Evolutionary conservation across 1,140 invertebrate species (phyloP), one percentile per base, ranked within the genome.

Genomic region (Caenorhabditis brenneri): DNA sequence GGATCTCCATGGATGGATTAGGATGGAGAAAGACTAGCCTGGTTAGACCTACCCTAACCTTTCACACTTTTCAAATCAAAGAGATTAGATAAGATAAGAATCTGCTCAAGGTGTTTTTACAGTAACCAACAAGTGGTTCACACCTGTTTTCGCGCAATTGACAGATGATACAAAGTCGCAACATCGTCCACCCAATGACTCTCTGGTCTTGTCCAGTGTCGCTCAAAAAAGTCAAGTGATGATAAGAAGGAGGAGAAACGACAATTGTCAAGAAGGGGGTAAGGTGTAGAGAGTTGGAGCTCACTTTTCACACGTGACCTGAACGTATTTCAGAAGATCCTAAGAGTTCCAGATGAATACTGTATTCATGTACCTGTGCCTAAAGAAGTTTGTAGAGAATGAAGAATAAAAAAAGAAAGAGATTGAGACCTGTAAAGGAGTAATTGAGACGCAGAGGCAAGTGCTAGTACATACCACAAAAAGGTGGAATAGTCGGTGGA

Each of bases 391-490:
- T 58, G 29, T n/a, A 27, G 24, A 36, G 36, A 74, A 39, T 0
- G 0, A 4, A n/a, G 19, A 42, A 12, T 10, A 55, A n/a, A 46
- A 46, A 15, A 46, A 74, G 42, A 29, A 29, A 58, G n/a, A 74
- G 65, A 46, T 33, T 36, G 46, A 74, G 36, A 74, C 33, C 65
- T 74, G 65, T 74, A 74, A 74, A 74, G 24, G 7, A 42, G 58
- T 19, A 36, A 22, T 3, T n/a, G 58, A 36, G 65, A 42, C 33
- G 65, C 33, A 42, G 65, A 74, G 65, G 29, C 19, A 42, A 42
- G 65, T 74, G 65, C 65, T 74, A 74, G 65, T 74, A 74, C 65
- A 74, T 74, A 74, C 65, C 65, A 74, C 65, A 74, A 74, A 74
- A 74, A 74, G 65, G 65, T 74, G 65, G 65, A 74, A 74, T 74